Base-by-base conservation (phyloP, 2,797 vertebrate species). In the Falco naumanni region DNA sequence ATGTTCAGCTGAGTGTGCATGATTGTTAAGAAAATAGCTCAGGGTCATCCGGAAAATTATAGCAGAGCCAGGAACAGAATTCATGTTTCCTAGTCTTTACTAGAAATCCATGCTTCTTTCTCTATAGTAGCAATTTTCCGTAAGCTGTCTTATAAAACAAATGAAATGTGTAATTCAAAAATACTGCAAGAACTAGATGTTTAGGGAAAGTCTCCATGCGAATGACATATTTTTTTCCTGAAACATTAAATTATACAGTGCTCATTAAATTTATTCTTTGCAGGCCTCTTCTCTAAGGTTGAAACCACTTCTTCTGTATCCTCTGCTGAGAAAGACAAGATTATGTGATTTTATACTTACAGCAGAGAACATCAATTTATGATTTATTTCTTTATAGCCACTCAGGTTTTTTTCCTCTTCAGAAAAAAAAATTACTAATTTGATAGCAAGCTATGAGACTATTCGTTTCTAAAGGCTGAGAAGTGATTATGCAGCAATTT, bases 371-470 rank as follows among this genome's bases (percentile, higher is more conserved):
- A 65, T 5, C 47, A 72, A 45, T 87, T 88, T 71, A 10, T 75
- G 53, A 91, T 70, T 93, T 96, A 75, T 87, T 91, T 85, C 61
- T 83, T 95, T 56, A 53, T 31, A 87, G 48, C 26, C 53, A 88
- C 9, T 60, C 21, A 51, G 31, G 43, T 15, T 48, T 74, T 91
- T 84, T 53, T 29, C 41, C 71, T 93, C 29, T 54, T 85, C 70
- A 90, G 45, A 91, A 93, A 81, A 68, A 87, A 79, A 84, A 90
- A 88, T 45, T 87, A 66, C 80, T 77, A 57, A 91, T 78, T 81
- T 86, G 69, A 68, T 88, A 65, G 72, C 82, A 47, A 92, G 34
- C 57, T 95, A 34, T 54, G 22, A 85, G 29, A 63, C 24, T 48
- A 48, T 71, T 85, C 10, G 86, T 81, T 95, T 74, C 7, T 5